A percentile compares a stretch with the other conserved stretches of the same genome.
These are phyloP conservation scores for Zaprionus inermis DNA, from an alignment of 1,140 invertebrate genomes.

Conservation along the genomic window DNA sequence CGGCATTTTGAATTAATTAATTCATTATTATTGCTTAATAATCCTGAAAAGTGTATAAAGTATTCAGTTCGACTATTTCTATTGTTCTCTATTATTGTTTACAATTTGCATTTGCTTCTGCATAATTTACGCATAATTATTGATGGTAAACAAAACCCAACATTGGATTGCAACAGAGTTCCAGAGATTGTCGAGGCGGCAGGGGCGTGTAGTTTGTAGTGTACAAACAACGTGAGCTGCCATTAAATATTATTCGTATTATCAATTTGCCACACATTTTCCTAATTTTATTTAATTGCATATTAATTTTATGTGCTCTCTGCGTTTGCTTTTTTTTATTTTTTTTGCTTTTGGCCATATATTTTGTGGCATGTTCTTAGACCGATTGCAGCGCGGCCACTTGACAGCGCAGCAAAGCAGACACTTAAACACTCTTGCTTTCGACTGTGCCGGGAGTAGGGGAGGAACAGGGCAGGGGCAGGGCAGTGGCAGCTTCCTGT, in stretches of 20 bases:
- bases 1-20: not conserved
- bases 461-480: slow-evolving; percentile 12
- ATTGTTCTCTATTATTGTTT: slow-evolving; percentile 25
- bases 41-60: slow-evolving; percentile 26
- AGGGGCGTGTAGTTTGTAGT: slow-evolving; percentile 16
- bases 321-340: not conserved
- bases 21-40: slow-evolving; percentile 1
- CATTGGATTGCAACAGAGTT: not conserved
- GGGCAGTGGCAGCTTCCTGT: slow-evolving; percentile 62
- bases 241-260: slow-evolving; percentile 73
- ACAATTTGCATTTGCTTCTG: slow-evolving; percentile 53
- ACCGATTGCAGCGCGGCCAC: slow-evolving; percentile 26
- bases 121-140: slow-evolving; percentile 79
- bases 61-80: not conserved
- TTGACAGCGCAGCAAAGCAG: slow-evolving; percentile 59
- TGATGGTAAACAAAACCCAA: slow-evolving; percentile 64
- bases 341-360: slow-evolving; percentile 33
- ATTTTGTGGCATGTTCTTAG: slow-evolving; percentile 64
- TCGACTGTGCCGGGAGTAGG: slow-evolving; percentile 48
- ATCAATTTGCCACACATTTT: slow-evolving; percentile 69
- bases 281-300: slow-evolving; percentile 76
- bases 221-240: slow-evolving; percentile 67
- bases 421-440: slow-evolving; percentile 79
- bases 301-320: slow-evolving; percentile 64
- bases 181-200: not conserved